Evolutionary conservation across 2,888 invertebrate species (phyloP).

Genomic region (Pyrrhosoma nymphula): DNA sequence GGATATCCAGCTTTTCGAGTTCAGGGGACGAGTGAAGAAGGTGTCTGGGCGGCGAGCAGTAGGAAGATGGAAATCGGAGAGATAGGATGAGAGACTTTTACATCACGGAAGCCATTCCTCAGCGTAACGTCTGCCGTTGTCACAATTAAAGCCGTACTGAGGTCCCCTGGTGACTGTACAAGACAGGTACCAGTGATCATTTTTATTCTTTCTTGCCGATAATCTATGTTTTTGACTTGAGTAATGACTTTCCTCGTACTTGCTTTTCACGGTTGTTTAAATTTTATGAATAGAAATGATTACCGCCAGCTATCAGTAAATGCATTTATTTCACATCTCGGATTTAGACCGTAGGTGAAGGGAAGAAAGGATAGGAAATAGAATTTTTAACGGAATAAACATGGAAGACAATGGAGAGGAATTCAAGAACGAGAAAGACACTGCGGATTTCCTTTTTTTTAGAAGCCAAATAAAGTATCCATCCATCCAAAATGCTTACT

Average conservation of each 20-base stretch:
- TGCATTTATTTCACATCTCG: no score
- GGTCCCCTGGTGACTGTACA: neutral
- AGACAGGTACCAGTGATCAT: neutral
- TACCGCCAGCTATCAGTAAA: no score
- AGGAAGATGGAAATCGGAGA: neutral
- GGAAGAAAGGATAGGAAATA: no score
- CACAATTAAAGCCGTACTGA: neutral
- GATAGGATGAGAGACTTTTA: neutral
- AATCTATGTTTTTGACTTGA: neutral
- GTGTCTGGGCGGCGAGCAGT: neutral
- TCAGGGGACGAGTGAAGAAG: neutral
- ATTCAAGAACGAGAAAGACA: no score
- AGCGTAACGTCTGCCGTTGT: neutral
- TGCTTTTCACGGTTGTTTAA: neutral
- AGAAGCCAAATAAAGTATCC: no score
- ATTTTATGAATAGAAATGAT: no score
- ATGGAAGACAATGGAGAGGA: no score
- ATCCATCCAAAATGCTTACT: no score
- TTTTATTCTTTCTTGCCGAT: neutral
- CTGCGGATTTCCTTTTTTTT: no score
- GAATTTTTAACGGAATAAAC: no score
- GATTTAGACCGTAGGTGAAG: no score
- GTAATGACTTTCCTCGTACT: neutral
- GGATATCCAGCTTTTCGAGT: neutral
- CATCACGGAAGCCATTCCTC: neutral